phyloP scores from a whole-genome alignment of 2,113 vertebrate genomes.

The Scophthalmus maximus region DNA sequence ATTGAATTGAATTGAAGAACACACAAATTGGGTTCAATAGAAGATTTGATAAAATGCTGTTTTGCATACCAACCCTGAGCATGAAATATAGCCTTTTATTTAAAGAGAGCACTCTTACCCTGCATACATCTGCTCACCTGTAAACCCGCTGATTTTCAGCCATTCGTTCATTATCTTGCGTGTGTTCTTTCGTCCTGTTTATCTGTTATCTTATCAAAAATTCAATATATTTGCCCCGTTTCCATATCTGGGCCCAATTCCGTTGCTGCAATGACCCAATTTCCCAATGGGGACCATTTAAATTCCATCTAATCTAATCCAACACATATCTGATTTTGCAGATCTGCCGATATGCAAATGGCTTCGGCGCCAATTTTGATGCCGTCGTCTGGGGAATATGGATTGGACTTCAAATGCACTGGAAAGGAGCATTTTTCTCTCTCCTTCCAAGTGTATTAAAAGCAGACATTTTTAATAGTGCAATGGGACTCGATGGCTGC shows the following conservation, averaged over 20 bases:
- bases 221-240: not conserved
- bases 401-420: slow-evolving; percentile 17
- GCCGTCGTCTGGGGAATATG: slow-evolving; percentile 12
- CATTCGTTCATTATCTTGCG: not conserved
- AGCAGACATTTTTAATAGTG: slow-evolving; percentile 13
- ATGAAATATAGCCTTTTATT: not conserved
- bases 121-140: not conserved
- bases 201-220: slow-evolving; percentile 5
- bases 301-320: slow-evolving; percentile 42
- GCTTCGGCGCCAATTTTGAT: not conserved
- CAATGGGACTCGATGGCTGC: not conserved
- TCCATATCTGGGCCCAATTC: not conserved
- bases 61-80: not conserved
- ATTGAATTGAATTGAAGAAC: not conserved
- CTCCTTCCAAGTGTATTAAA: slow-evolving; percentile 27
- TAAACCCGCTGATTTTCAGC: not conserved
- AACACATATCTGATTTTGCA: slow-evolving; percentile 40
- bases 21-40: not conserved
- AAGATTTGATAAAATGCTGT: not conserved
- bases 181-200: slow-evolving; percentile 7
- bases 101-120: not conserved
- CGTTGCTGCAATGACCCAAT: slow-evolving; percentile 34
- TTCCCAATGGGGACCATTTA: slow-evolving; percentile 31
- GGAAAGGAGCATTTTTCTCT: not conserved
- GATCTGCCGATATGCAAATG: slow-evolving; percentile 50